A percentile compares a stretch with the other conserved stretches of the same genome.
phyloP scores from a whole-genome alignment of 2,797 vertebrate species.

The Microctenopoma lineatum region DNA sequence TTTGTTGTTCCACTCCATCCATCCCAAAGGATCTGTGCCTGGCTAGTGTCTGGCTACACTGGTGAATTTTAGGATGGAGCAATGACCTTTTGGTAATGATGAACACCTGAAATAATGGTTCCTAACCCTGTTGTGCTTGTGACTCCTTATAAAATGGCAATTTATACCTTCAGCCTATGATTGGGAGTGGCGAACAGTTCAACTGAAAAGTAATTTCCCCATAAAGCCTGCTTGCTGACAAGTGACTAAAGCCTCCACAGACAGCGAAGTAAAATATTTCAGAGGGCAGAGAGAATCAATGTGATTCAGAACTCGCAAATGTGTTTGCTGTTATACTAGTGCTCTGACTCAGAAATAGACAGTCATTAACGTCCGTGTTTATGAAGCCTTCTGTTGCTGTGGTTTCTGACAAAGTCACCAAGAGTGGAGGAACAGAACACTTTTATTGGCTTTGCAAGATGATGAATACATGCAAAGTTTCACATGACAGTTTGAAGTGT shows the following conservation, averaged over 20 bases:
- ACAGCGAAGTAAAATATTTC: conserved; percentile 34
- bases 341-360: conserved; percentile 2
- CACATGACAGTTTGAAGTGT: conserved; percentile 29
- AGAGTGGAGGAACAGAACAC: not conserved
- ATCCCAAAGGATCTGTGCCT: conserved; percentile 6
- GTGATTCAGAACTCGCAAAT: conserved; percentile 23
- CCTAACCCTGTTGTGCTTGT: too few relatives aligned
- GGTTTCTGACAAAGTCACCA: conserved; percentile 10
- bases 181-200: not conserved
- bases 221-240: conserved; percentile 45
- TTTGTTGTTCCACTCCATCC: conserved; percentile 4
- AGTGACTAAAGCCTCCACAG: conserved; percentile 42
- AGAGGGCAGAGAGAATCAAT: conserved; percentile 23
- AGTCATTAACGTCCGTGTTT: conserved; percentile 25
- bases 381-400: not conserved
- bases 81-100: not conserved
- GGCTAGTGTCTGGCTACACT: not conserved
- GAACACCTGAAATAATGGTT: not conserved
- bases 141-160: not conserved
- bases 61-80: conserved; percentile 1
- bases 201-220: conserved; percentile 1
- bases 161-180: not conserved
- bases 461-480: conserved; percentile 23
- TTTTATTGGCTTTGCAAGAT: conserved; percentile 14
- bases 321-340: not conserved